These are phyloP conservation scores for Nymphalis polychloros DNA, from an alignment of 2,888 invertebrate genomes.

Conservation along the genomic window DNA sequence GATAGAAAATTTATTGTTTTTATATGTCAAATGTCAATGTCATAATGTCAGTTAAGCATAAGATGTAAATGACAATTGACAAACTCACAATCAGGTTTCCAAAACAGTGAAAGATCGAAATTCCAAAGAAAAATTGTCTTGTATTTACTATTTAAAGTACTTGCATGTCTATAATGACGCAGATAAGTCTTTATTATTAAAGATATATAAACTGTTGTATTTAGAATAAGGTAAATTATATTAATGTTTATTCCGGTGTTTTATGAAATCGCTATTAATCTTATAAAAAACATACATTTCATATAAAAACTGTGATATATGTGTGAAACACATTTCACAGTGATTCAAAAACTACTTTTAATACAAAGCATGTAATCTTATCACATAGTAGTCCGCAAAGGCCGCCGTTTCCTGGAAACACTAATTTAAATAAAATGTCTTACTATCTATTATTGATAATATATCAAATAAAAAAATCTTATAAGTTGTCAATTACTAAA, in stretches of 20 bases:
- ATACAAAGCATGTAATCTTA: background rate
- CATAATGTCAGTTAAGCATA: no score
- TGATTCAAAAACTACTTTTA: no score
- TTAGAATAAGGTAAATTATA: background rate
- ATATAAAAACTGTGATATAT: background rate
- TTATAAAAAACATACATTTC: background rate
- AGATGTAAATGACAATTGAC: no score
- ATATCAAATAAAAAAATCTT: background rate
- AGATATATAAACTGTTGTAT: background rate
- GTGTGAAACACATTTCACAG: background rate
- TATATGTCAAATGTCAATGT: no score
- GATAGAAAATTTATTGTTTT: no score
- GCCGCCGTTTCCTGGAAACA: background rate
- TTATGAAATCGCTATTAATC: background rate
- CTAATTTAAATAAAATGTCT: background rate
- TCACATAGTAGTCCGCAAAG: background rate
- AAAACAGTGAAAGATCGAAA: constrained; percentile 3
- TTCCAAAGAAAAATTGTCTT: background rate
- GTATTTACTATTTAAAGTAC: constrained; percentile 14
- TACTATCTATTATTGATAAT: constrained; percentile 8
- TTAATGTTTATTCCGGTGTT: background rate
- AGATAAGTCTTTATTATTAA: constrained; percentile 7
- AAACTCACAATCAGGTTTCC: constrained; percentile 3
- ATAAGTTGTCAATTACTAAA: background rate
- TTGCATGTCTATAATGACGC: constrained; percentile 18